Evolutionary conservation across 2,888 invertebrate species (phyloP).

Genomic region (Idaea aversata): DNA sequence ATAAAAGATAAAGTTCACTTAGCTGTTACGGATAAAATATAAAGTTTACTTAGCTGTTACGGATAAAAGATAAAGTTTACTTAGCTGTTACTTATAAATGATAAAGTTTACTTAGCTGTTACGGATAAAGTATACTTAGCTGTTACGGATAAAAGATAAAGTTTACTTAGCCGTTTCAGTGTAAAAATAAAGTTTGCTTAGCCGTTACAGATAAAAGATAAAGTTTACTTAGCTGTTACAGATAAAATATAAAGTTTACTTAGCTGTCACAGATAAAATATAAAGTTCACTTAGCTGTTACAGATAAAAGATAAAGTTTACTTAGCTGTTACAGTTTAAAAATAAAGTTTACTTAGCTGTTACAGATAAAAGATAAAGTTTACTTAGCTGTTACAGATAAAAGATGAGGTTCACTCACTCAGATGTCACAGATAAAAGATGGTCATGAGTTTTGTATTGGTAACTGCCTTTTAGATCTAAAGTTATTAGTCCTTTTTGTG

Average conservation of each 20-base stretch:
- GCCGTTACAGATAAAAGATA: not conserved
- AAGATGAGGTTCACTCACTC: conserved; percentile 50
- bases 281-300: not conserved
- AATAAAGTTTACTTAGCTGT: not conserved
- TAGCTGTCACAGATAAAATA: no score
- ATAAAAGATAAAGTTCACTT: not conserved
- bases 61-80: not conserved
- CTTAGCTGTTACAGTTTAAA: no score
- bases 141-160: not conserved
- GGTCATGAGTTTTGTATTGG: conserved; percentile 63
- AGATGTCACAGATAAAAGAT: conserved; percentile 60
- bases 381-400: not conserved
- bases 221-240: not conserved
- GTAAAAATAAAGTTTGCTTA: not conserved
- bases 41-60: not conserved
- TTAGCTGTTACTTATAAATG: not conserved
- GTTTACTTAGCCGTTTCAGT: no score
- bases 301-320: not conserved
- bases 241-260: not conserved
- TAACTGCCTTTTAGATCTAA: conserved; percentile 57
- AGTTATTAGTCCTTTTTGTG: conserved; percentile 49
- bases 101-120: not conserved
- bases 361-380: no score
- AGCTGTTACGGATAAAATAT: not conserved
- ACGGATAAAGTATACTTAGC: not conserved